A percentile compares a stretch with the other conserved stretches of the same genome.
phyloP scores from a whole-genome alignment of 2,888 invertebrate species.

The Cantharis rufa region DNA sequence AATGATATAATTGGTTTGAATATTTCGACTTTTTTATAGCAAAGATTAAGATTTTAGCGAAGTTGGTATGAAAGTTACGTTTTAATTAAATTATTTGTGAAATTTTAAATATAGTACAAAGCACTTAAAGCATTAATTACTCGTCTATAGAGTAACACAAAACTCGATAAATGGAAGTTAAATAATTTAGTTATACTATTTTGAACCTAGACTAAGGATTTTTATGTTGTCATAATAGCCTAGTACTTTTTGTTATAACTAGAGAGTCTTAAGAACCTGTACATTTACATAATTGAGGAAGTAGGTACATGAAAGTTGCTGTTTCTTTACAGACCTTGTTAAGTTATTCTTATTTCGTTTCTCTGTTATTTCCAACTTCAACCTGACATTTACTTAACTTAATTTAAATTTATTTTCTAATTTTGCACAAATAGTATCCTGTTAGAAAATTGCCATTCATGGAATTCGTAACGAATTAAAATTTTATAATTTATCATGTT shows the following conservation, averaged over 20 bases:
- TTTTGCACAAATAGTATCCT: not conserved
- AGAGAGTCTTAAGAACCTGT: slow-evolving; percentile 36
- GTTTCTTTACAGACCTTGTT: slow-evolving; percentile 47
- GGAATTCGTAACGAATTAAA: not conserved
- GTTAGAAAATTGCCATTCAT: not conserved
- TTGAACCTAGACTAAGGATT: not conserved
- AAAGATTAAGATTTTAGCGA: no score
- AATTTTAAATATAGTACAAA: not conserved
- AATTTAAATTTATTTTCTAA: slow-evolving; percentile 42
- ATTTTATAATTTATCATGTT: not conserved
- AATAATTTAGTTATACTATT: not conserved
- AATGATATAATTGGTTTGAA: no score
- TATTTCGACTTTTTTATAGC: no score
- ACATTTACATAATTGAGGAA: slow-evolving; percentile 53
- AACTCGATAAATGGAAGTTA: not conserved
- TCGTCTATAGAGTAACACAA: not conserved
- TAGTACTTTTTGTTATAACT: slow-evolving; percentile 23
- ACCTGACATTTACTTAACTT: slow-evolving; percentile 49
- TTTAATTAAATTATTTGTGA: not conserved
- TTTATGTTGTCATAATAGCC: not conserved
- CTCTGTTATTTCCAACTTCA: slow-evolving; percentile 48
- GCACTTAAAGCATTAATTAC: not conserved
- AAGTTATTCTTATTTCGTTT: slow-evolving; percentile 49
- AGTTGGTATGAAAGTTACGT: not conserved
- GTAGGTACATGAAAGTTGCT: slow-evolving; percentile 47